phyloP scores from a whole-genome alignment of 2,113 vertebrate species.

The Dolichotis patagonum region DNA sequence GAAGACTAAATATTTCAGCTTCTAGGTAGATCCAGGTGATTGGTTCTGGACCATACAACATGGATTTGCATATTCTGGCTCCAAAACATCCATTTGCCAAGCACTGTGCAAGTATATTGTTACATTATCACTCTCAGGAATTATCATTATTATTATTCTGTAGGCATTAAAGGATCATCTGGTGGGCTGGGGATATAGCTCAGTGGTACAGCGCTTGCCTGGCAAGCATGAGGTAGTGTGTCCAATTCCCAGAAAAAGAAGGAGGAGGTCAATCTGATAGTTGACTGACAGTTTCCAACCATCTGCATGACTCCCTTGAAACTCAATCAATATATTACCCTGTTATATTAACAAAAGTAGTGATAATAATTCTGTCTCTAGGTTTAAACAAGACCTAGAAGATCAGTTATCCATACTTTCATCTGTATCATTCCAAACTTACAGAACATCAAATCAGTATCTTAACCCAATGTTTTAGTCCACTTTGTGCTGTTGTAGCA shows the following conservation, averaged over 20 bases:
- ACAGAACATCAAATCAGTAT: neutral
- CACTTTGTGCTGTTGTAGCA: neutral
- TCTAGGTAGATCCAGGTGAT: neutral
- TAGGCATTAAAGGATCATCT: neutral
- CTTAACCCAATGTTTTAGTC: neutral
- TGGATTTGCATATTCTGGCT: neutral
- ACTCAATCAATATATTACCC: neutral
- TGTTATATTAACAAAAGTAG: neutral
- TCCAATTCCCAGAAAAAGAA: too few relatives aligned
- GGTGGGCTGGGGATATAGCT: neutral
- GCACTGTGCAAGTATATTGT: neutral
- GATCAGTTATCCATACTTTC: neutral
- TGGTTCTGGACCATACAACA: neutral
- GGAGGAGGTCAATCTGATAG: neutral
- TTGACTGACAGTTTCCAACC: neutral
- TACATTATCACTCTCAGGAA: neutral
- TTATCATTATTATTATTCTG: neutral
- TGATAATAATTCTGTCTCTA: neutral
- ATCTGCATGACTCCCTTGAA: neutral
- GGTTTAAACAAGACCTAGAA: conserved; percentile 7
- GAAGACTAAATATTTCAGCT: neutral
- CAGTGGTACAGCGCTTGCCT: too few relatives aligned
- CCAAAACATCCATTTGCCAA: neutral
- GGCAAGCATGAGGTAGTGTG: too few relatives aligned
- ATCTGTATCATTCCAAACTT: neutral